Evolutionary conservation across 1,140 invertebrate species (phyloP).

Genomic region (Rhyzopertha dominica): DNA sequence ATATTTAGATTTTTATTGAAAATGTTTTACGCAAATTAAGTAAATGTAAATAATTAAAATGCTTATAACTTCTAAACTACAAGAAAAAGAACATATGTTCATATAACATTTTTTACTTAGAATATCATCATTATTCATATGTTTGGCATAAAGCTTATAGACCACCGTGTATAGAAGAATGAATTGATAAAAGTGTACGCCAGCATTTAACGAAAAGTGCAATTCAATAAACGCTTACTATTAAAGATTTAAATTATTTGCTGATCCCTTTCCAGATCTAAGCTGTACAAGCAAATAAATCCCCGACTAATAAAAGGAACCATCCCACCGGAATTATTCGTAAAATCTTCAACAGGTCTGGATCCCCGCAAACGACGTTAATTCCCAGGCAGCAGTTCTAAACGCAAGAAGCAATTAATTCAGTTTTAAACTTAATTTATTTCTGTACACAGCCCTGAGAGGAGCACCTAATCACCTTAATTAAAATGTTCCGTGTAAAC

Average conservation of each 20-base stretch:
- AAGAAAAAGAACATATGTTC: no score
- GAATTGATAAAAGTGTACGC: no score
- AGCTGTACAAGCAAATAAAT: constrained; percentile 10
- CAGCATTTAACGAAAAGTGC: no score
- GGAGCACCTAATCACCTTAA: constrained; percentile 43
- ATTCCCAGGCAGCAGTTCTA: constrained; percentile 40
- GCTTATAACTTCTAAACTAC: no score
- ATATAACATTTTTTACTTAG: no score
- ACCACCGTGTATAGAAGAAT: no score
- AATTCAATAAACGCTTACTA: not conserved
- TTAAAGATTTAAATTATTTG: not conserved
- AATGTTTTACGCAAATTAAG: no score
- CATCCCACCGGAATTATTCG: constrained; percentile 16
- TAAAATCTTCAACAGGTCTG: constrained; percentile 39
- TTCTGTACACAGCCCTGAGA: constrained; percentile 40
- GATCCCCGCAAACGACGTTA: constrained; percentile 31
- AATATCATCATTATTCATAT: no score
- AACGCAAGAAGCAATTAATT: constrained; percentile 45
- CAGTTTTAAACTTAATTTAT: constrained; percentile 46
- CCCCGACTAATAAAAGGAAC: constrained; percentile 13
- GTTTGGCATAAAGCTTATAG: no score
- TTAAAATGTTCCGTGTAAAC: constrained; percentile 43
- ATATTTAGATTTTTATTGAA: no score
- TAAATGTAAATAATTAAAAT: no score
- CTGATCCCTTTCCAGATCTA: constrained; percentile 5